phyloP scores from a whole-genome alignment of 2,113 vertebrate genomes.

The Semicossyphus pulcher region DNA sequence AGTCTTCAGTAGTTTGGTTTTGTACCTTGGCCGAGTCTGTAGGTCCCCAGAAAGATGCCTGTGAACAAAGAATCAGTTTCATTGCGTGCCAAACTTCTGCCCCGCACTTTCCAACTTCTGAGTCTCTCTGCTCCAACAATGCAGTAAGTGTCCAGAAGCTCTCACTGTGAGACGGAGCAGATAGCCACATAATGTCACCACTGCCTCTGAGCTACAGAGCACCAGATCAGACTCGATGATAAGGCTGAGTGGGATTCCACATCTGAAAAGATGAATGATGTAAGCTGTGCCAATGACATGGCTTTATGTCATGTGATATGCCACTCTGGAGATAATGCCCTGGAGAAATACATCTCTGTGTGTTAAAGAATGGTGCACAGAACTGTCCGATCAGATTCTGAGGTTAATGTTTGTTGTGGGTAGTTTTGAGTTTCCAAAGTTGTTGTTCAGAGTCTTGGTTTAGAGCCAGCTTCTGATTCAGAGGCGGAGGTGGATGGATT shows the following conservation, averaged over 20 bases:
- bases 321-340: constrained; percentile 21
- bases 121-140: constrained; percentile 49
- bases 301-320: constrained; percentile 32
- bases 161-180: constrained; percentile 33
- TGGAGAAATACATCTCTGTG: constrained; percentile 29
- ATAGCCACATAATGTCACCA: constrained; percentile 47
- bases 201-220: constrained; percentile 31
- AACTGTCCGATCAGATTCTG: constrained; percentile 32
- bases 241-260: constrained; percentile 37
- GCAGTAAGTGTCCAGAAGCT: constrained; percentile 32
- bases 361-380: constrained; percentile 33
- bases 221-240: constrained; percentile 58
- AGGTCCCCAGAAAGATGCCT: constrained; percentile 34
- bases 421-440: constrained; percentile 28
- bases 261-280: constrained; percentile 39
- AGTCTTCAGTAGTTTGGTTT: constrained; percentile 8
- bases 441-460: constrained; percentile 30
- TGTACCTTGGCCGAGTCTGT: constrained; percentile 5
- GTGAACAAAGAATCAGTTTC: constrained; percentile 41
- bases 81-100: constrained; percentile 31
- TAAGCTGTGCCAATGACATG: constrained; percentile 12
- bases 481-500: constrained; percentile 29
- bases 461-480: constrained; percentile 36
- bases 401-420: constrained; percentile 43
- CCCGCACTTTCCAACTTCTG: constrained; percentile 20